A percentile compares a stretch with the other conserved stretches of the same genome.
These are phyloP conservation scores for Dasypolia templi DNA, from an alignment of 2,888 invertebrate species.

Conservation along the genomic window DNA sequence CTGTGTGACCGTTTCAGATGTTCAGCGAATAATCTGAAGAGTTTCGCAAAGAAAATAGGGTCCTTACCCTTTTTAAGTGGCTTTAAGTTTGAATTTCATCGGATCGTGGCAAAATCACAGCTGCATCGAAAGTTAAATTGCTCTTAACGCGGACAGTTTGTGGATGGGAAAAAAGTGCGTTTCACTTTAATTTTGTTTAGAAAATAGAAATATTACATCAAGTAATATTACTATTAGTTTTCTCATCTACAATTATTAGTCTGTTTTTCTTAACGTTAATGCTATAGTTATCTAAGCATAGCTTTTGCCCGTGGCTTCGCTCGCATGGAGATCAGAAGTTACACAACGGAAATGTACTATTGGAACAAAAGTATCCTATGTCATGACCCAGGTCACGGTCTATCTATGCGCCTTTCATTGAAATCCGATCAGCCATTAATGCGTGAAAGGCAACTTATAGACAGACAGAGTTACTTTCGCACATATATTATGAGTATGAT, in stretches of 20 bases:
- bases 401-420: neutral
- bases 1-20: constrained; percentile 3
- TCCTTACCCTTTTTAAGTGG: neutral
- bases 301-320: neutral
- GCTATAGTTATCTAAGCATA: neutral
- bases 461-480: neutral
- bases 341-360: neutral
- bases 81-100: neutral
- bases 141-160: neutral
- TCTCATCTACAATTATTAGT: no score
- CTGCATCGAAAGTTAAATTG: neutral
- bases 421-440: neutral
- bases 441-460: no score
- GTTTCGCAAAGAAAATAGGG: neutral
- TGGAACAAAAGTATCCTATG: neutral
- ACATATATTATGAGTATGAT: neutral
- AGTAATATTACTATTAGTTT: no score
- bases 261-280: neutral
- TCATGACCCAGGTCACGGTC: neutral
- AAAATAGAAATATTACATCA: neutral
- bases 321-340: neutral
- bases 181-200: no score
- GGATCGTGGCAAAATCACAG: neutral
- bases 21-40: constrained; percentile 5
- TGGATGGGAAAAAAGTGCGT: neutral